Conservation (phyloP, 2,888 invertebrate species). For the Vandiemenella viatica region DNA sequence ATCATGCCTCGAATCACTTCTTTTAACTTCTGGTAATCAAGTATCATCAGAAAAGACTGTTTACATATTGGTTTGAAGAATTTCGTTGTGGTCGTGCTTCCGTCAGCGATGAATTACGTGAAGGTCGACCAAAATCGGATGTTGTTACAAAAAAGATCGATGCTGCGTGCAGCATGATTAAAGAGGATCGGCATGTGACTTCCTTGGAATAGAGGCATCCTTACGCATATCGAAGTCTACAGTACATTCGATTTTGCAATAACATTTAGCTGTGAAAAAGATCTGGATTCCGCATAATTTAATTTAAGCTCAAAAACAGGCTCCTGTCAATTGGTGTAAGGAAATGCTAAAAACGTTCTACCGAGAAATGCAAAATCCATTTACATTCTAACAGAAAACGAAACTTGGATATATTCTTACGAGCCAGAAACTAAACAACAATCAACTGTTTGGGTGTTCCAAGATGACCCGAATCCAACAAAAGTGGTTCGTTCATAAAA, state of each 20-base stretch:
- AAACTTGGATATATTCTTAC: slow-evolving; percentile 5
- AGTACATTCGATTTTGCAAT: too few relatives aligned
- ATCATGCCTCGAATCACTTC: too few relatives aligned
- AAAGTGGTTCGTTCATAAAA: neutral
- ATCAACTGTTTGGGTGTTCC: slow-evolving; percentile 21
- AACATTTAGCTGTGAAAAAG: too few relatives aligned
- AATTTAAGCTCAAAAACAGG: slow-evolving; percentile 10
- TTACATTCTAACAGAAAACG: slow-evolving; percentile 12
- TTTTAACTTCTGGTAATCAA: too few relatives aligned
- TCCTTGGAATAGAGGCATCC: slow-evolving; percentile 6
- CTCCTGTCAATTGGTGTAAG: too few relatives aligned
- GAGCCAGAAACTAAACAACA: slow-evolving; percentile 10
- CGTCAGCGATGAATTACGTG: too few relatives aligned
- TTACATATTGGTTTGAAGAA: too few relatives aligned
- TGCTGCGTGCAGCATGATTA: slow-evolving; percentile 20
- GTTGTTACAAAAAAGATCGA: slow-evolving; percentile 20
- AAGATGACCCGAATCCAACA: slow-evolving; percentile 1
- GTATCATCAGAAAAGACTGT: too few relatives aligned
- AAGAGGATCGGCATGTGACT: too few relatives aligned
- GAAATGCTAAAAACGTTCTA: too few relatives aligned
- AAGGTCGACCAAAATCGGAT: slow-evolving; percentile 16
- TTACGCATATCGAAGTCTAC: neutral
- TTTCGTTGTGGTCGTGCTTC: too few relatives aligned
- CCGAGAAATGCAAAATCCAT: neutral
- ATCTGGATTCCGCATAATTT: neutral